A percentile compares a stretch with the other conserved stretches of the same genome.
Conservation (phyloP, 2,888 invertebrate species). For the Pteria penguin region DNA sequence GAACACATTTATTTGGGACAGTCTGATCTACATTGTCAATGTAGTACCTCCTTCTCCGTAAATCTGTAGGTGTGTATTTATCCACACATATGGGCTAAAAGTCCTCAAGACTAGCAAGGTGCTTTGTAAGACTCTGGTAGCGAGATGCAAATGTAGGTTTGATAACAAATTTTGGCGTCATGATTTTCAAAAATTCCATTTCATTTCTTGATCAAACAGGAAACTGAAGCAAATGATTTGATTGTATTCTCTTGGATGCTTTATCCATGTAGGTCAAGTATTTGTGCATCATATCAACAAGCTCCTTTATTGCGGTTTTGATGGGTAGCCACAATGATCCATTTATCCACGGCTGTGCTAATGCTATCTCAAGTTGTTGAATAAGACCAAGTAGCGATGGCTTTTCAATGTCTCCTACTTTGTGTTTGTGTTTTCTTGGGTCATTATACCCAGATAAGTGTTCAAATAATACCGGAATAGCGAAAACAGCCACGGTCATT, state of each 20-base stretch:
- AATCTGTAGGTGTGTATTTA: constrained; percentile 9
- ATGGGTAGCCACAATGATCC: constrained; percentile 15
- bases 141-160: too few relatives aligned
- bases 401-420: constrained; percentile 10
- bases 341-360: too few relatives aligned
- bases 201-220: constrained; percentile 10
- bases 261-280: constrained; percentile 18
- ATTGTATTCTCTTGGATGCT: constrained; percentile 1
- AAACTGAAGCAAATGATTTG: constrained; percentile 3
- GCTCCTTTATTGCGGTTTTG: constrained; percentile 17
- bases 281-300: constrained; percentile 11
- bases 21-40: too few relatives aligned
- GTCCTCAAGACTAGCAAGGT: constrained; percentile 11
- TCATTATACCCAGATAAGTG: constrained; percentile 20
- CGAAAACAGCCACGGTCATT: neutral
- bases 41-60: constrained; percentile 10
- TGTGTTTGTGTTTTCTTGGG: constrained; percentile 21
- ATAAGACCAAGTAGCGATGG: constrained; percentile 2
- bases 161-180: constrained; percentile 19
- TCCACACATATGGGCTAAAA: constrained; percentile 23
- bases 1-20: constrained; percentile 30
- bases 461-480: constrained; percentile 29
- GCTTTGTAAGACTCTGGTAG: too few relatives aligned
- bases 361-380: constrained; percentile 12
- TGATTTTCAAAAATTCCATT: constrained; percentile 10